phyloP scores from a whole-genome alignment of 2,888 invertebrate genomes.

The Drosophila buzzatii region DNA sequence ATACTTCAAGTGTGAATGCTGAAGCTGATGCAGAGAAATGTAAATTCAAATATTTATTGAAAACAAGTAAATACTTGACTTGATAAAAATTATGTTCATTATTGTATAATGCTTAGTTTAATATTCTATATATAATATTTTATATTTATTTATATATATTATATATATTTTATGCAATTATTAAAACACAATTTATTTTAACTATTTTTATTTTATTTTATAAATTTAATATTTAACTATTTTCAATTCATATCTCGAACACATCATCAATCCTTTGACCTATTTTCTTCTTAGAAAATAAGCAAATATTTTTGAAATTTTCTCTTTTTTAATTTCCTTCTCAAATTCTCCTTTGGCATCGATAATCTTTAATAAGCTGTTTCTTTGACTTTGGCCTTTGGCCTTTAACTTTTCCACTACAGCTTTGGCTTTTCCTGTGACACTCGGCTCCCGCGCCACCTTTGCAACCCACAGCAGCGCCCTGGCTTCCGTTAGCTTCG shows the following conservation, averaged over 20 bases:
- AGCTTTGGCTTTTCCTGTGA: conserved; percentile 12
- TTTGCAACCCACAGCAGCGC: too few species aligned
- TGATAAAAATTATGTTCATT: too few species aligned
- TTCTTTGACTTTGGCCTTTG: not conserved
- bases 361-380: conserved; percentile 5
- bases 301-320: not conserved
- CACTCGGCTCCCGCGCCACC: not conserved
- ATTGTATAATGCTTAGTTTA: too few species aligned
- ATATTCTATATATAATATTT: too few species aligned
- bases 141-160: too few species aligned
- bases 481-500: conserved; percentile 25
- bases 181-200: not conserved
- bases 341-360: not conserved
- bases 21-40: not conserved
- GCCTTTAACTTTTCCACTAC: not conserved
- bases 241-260: too few species aligned
- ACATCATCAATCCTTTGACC: not conserved
- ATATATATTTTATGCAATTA: not conserved
- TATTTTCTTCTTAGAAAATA: not conserved
- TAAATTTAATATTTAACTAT: too few species aligned
- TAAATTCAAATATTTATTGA: not conserved
- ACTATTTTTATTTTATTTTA: not conserved
- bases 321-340: not conserved
- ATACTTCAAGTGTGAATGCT: not conserved
- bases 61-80: not conserved